A percentile compares a stretch with the other conserved stretches of the same genome.
Evolutionary conservation across 2,888 invertebrate species (phyloP).

Genomic region (Strigamia maritima): DNA sequence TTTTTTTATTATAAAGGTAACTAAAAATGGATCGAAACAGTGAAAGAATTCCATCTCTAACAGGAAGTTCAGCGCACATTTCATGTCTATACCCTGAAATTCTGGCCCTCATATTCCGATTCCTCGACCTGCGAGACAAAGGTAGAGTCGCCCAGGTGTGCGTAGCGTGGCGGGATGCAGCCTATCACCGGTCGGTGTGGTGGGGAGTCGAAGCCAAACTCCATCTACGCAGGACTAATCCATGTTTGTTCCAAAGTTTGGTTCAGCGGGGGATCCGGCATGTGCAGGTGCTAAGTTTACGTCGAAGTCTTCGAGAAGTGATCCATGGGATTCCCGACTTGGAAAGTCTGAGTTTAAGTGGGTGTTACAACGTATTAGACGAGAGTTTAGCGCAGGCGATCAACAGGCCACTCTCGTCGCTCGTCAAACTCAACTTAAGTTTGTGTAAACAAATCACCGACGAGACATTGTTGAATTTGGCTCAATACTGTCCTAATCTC

Average conservation of each 20-base stretch:
- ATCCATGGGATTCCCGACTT: conserved; percentile 79
- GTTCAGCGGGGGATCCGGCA: conserved; percentile 81
- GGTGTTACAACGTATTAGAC: conserved; percentile 91
- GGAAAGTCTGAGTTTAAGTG: conserved; percentile 82
- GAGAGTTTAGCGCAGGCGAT: conserved; percentile 78
- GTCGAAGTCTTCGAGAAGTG: conserved; percentile 77
- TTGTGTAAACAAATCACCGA: conserved; percentile 95
- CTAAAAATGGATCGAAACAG: conserved; percentile 12
- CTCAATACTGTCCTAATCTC: conserved; percentile 75
- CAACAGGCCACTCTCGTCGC: conserved; percentile 66
- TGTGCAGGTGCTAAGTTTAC: conserved; percentile 82
- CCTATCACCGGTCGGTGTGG: conserved; percentile 90
- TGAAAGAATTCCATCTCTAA: neutral
- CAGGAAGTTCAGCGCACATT: conserved; percentile 61
- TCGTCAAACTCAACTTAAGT: conserved; percentile 79
- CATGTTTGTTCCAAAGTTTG: conserved; percentile 78
- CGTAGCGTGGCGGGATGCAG: conserved; percentile 82
- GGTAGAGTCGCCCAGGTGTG: conserved; percentile 84
- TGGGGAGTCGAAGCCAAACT: conserved; percentile 86
- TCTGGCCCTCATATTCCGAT: conserved; percentile 84
- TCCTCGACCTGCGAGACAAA: conserved; percentile 81
- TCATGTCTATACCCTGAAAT: conserved; percentile 88
- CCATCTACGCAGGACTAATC: conserved; percentile 74
- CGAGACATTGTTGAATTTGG: conserved; percentile 77
- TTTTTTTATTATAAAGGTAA: neutral